A percentile compares a stretch with the other conserved stretches of the same genome.
phyloP scores from a whole-genome alignment of 2,113 vertebrate species.

The Centropus unirufus region DNA sequence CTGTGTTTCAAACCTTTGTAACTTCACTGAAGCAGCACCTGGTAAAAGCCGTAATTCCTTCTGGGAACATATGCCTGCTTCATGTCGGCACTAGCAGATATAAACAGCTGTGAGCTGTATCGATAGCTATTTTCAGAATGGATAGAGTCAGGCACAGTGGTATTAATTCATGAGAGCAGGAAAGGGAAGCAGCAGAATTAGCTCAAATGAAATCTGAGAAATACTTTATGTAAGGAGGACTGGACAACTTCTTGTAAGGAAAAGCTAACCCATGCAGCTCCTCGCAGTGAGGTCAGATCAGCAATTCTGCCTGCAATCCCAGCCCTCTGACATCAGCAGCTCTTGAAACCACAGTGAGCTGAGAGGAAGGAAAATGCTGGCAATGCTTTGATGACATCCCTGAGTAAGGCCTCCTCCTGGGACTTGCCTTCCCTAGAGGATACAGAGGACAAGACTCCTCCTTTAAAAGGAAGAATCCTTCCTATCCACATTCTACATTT shows the following conservation, averaged over 20 bases:
- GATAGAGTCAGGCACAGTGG: conserved; percentile 65
- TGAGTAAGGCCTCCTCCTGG: not conserved
- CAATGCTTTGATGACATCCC: not conserved
- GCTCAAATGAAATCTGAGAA: conserved; percentile 69
- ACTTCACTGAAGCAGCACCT: not conserved
- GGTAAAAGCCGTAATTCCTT: conserved; percentile 4
- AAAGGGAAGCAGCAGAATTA: conserved; percentile 56
- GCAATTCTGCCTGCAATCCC: not conserved
- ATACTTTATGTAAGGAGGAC: not conserved
- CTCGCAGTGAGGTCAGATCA: not conserved
- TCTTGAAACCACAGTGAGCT: not conserved
- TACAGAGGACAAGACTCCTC: not conserved
- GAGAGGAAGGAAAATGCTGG: not conserved
- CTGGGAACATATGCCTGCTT: conserved; percentile 66
- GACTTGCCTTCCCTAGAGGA: not conserved
- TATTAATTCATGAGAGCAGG: conserved; percentile 69
- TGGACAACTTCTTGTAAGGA: conserved; percentile 24
- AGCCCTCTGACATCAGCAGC: not conserved
- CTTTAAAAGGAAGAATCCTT: not conserved
- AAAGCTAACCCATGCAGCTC: not conserved
- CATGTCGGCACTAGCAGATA: conserved; percentile 70
- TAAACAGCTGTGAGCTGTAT: conserved; percentile 65
- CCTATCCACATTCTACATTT: not conserved
- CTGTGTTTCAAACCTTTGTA: not conserved
- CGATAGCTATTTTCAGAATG: conserved; percentile 17